Evolutionary conservation across 2,888 invertebrate species (phyloP), one percentile per base, ranked within the genome.

Genomic region (Ecliptopera silaceata): DNA sequence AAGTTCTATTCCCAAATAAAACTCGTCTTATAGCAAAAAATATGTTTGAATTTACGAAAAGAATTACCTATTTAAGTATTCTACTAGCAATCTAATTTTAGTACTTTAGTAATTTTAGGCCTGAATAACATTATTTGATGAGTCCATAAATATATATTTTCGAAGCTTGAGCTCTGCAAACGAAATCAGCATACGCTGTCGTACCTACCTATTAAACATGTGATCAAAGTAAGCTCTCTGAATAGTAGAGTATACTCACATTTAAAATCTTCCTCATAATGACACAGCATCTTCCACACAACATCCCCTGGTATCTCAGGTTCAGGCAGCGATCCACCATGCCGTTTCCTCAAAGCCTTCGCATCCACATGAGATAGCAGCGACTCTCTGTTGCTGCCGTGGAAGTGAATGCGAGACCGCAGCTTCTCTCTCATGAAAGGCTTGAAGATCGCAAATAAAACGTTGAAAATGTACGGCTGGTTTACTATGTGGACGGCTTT

Each of bases 401-500:
- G 96, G 82, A 97, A 95, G 71, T 92, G 91, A 53, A 97, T 93
- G 89, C 97, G 93, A 58, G 94, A 95, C 46, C 95, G 93, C 15
- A 97, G 85, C 86, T 97, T 97, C 75, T 97, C 96, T 64, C 95
- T 92, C 66, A 98, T 88, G 78, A 98, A 97, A 0, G 97, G 98
- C 78, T 97, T 97, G 82, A 98, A 96, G 52, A 98, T 92, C 6
- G 95, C 94, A 73, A 95, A 97, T 3, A 96, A 89, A 93, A 97
- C 95, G 75, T 96, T 97, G 86, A 98, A 97, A 59, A 97, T 92
- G 65, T 93, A 94, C 0, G 97, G 96, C 77, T 98, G 97, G 79
- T 97, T 97, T n/a, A 98, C 92, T 46, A 97, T 92, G 76, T 98
- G 97, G 2, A 98, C 94, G 0, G 94, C 96, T 83, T 97, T 97